Conservation (phyloP, 2,888 invertebrate genomes). For the Synergus japonicus region DNA sequence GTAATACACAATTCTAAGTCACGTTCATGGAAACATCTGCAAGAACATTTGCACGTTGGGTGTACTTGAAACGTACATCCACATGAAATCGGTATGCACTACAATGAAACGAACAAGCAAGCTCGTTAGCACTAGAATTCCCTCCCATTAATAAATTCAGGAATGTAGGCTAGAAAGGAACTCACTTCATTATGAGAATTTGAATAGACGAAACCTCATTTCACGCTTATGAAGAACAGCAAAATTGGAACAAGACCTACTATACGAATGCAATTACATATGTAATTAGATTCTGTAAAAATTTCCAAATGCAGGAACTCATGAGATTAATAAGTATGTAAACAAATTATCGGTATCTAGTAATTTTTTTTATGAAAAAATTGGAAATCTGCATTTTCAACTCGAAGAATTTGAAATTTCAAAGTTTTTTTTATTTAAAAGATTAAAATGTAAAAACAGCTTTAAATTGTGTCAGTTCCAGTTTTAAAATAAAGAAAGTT, state of each 20-base stretch:
- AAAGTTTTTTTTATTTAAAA: no score
- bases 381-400: background rate
- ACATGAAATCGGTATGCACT: background rate
- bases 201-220: background rate
- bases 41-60: background rate
- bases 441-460: no score
- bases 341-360: no score
- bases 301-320: no score
- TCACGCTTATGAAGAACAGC: background rate
- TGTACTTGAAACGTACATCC: background rate
- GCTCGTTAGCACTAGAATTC: slow-evolving; percentile 23
- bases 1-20: slow-evolving; percentile 18
- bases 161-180: background rate
- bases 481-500: no score
- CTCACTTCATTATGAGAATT: background rate
- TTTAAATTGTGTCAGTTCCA: no score
- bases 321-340: no score
- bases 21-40: slow-evolving; percentile 26
- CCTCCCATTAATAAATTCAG: slow-evolving; percentile 3
- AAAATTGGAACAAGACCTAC: background rate
- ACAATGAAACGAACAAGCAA: slow-evolving; percentile 8
- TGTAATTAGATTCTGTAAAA: no score
- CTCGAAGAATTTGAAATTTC: no score
- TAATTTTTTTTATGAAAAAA: no score
- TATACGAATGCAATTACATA: no score